Conservation (phyloP, 2,797 vertebrate species). For the Salmo trutta region DNA sequence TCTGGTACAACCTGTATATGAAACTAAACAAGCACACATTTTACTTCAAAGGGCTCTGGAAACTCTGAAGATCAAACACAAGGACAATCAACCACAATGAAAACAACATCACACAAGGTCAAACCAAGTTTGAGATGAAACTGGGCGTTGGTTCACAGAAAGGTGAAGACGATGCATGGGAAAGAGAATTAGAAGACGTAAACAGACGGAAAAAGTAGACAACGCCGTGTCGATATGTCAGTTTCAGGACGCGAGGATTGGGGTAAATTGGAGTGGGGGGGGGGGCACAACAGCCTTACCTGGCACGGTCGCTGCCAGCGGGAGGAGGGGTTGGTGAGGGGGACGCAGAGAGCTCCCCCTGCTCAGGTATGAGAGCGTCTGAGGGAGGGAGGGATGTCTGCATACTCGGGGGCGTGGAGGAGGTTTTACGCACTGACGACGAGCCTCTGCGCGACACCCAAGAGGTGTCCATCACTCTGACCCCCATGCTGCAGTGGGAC, state of each 20-base stretch:
- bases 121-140: slow-evolving; percentile 21
- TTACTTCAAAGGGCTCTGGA: not conserved
- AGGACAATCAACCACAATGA: slow-evolving; percentile 27
- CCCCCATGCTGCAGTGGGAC: slow-evolving; percentile 90
- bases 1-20: not conserved
- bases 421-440: slow-evolving; percentile 79
- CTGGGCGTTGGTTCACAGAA: slow-evolving; percentile 18
- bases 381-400: slow-evolving; percentile 78
- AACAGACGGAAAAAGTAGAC: slow-evolving; percentile 20
- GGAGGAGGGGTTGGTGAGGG: slow-evolving; percentile 81
- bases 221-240: slow-evolving; percentile 27
- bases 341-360: slow-evolving; percentile 72
- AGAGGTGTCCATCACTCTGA: slow-evolving; percentile 98
- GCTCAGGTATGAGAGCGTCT: slow-evolving; percentile 82
- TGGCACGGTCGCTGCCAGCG: slow-evolving; percentile 80
- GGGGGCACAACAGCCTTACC: slow-evolving; percentile 77
- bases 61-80: slow-evolving; percentile 8
- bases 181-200: slow-evolving; percentile 7
- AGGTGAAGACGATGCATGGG: not conserved
- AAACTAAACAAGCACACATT: slow-evolving; percentile 12
- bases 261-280: slow-evolving; percentile 33
- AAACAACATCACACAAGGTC: not conserved
- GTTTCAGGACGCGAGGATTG: slow-evolving; percentile 29
- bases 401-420: slow-evolving; percentile 78
- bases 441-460: slow-evolving; percentile 94